phyloP scores from a whole-genome alignment of 1,140 invertebrate genomes.

The Adelges cooleyi region DNA sequence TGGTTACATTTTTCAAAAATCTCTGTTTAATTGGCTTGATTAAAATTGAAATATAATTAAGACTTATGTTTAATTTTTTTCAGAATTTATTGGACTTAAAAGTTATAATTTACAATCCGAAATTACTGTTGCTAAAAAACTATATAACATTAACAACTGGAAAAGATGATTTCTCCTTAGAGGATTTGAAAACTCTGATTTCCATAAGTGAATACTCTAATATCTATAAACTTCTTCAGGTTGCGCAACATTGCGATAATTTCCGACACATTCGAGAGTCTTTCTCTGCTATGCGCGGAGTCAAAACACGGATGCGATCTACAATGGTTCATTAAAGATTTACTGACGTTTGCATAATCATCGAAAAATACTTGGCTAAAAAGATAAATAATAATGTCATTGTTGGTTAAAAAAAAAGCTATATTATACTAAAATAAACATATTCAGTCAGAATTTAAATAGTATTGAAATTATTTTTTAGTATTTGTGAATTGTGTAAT shows the following conservation, averaged over 20 bases:
- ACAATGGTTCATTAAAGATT: too few species aligned
- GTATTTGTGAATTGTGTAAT: too few species aligned
- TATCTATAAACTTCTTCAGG: neutral
- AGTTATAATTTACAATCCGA: neutral
- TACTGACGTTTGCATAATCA: neutral
- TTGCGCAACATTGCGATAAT: neutral
- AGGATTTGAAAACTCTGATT: neutral
- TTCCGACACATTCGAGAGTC: neutral
- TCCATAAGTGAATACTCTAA: neutral
- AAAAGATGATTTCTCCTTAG: slow-evolving; percentile 3
- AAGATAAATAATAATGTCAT: neutral
- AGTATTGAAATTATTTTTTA: too few species aligned
- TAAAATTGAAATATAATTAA: too few species aligned
- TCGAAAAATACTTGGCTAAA: neutral
- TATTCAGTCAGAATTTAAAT: too few species aligned
- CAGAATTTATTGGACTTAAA: neutral
- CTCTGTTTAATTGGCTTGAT: too few species aligned
- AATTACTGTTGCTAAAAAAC: neutral
- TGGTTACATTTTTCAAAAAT: too few species aligned
- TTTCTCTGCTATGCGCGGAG: neutral
- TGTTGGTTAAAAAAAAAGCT: neutral
- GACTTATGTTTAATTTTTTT: too few species aligned
- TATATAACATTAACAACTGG: neutral
- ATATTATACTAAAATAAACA: neutral
- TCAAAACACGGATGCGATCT: neutral